Percentiles rank a stretch among this genome's conserved stretches.
Conservation (phyloP, 64 coral and sea anemone genomes). For the Acropora yongei region DNA sequence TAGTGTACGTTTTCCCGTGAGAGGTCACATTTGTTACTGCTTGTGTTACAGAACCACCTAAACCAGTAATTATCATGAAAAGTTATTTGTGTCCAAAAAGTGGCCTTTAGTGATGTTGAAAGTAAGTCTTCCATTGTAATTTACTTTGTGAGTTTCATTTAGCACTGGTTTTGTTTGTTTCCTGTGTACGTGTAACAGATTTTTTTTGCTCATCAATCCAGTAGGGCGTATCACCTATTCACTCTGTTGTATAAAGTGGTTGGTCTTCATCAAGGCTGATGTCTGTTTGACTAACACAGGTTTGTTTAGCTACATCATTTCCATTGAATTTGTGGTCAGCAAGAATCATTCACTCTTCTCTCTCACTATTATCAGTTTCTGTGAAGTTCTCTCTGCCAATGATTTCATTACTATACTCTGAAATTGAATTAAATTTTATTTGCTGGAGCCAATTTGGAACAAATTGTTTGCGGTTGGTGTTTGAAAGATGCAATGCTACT, state of each 20-base stretch:
- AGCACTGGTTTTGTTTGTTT: not conserved
- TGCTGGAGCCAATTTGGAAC: not conserved
- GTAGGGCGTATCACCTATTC: conserved; percentile 57
- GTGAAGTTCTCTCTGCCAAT: no score
- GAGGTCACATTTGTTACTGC: not conserved
- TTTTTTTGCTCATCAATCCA: conserved; percentile 56
- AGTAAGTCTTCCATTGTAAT: not conserved
- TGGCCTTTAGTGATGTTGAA: conserved; percentile 20
- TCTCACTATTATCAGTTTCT: no score
- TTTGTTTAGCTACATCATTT: not conserved
- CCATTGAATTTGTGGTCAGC: not conserved
- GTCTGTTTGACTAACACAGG: no score
- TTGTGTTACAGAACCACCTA: conserved; percentile 45
- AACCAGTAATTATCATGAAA: conserved; percentile 38
- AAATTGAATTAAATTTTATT: no score
- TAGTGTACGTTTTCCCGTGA: no score
- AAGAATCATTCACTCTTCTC: no score
- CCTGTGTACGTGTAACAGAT: not conserved
- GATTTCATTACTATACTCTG: no score
- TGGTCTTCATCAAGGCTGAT: not conserved
- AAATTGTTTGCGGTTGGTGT: conserved; percentile 13
- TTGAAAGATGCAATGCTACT: conserved; percentile 22
- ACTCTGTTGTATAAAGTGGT: conserved; percentile 1
- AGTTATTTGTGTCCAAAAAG: conserved; percentile 11
- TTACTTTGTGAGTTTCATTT: conserved; percentile 45